These are phyloP conservation scores for Hippocampus barbouri DNA, from an alignment of 2,113 vertebrate species.

Conservation along the genomic window DNA sequence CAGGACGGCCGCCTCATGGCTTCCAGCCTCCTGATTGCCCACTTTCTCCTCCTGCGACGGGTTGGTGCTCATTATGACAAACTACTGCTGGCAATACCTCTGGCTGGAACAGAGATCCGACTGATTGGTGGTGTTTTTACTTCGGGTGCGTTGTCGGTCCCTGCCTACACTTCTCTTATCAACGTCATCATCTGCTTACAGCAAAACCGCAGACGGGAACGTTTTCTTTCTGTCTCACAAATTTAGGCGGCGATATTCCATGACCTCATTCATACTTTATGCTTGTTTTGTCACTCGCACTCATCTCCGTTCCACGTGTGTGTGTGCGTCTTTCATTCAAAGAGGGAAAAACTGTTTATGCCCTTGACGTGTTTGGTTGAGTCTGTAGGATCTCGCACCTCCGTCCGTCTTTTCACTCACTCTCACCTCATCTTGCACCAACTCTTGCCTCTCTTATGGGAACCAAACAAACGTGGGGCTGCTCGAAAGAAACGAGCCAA, in stretches of 20 bases:
- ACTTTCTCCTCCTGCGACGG: constrained; percentile 4
- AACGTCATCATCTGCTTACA: not conserved
- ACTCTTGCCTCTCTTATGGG: constrained; percentile 4
- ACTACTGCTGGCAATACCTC: constrained; percentile 27
- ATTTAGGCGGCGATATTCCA: not conserved
- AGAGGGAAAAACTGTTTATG: constrained; percentile 23
- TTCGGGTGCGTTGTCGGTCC: constrained; percentile 20
- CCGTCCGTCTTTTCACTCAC: not conserved
- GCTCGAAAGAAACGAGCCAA: not conserved
- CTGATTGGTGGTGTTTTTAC: constrained; percentile 23
- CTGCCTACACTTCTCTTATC: constrained; percentile 19
- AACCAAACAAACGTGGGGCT: not conserved
- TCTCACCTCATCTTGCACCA: constrained; percentile 22
- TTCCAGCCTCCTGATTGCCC: constrained; percentile 2
- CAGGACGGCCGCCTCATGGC: not conserved
- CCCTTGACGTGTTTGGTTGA: constrained; percentile 40
- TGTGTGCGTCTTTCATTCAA: not conserved
- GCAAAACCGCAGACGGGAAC: not conserved
- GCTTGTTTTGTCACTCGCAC: not conserved
- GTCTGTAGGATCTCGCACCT: constrained; percentile 30
- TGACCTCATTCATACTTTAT: not conserved
- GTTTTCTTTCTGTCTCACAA: constrained; percentile 5
- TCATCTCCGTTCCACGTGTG: not conserved
- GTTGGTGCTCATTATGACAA: constrained; percentile 34
- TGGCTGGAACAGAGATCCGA: not conserved